Evolutionary conservation across 2,888 invertebrate genomes (phyloP), one percentile per base, ranked within the genome.

Genomic region (Thysanoteuthis rhombus): DNA sequence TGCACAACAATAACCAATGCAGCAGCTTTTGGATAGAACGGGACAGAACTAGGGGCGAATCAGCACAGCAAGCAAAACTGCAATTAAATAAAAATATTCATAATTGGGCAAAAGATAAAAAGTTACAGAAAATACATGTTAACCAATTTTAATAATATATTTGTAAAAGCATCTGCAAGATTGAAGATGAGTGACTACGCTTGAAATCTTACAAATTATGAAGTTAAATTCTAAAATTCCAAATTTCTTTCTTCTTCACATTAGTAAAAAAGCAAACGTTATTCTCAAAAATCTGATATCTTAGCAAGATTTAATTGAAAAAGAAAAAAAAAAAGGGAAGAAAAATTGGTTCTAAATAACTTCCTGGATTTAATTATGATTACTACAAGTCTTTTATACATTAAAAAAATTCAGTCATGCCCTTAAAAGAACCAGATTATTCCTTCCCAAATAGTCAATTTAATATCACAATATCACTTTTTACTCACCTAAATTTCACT

Each of bases 21-120:
- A 97, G 98, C 90, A 98, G 98, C 0, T 98, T 98, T 36, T 99
- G 95, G 93, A 96, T 93, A n/a, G 96, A 95, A 40, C 95, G 98
- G 0, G 99, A 98, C 58, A 97, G 95, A n/a, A 98, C 97, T 36
- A 98, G 98, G 95, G 98, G 98, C 97, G 99, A 99, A 96, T 99
- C 99, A 94, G 98, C 98, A 97, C 99, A 99, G 92, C 95, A 96
- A 92, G 95, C 96, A 94, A 96, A 96, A 94, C 97, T 97, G 95
- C 16, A 95, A 94, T 75, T 89, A 94, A 94, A 92, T n/a, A 58
- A 36, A 8, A 92, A 5, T n/a, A n/a, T 36, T 75, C 19, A 75
- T 36, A 75, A n/a, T 75, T 28, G 25, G 28, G 6, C 75, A 32
- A 89, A 52, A 42, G 10, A 47, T 32, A 40, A 89, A 93, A 38